Evolutionary conservation across 2,797 vertebrate genomes (phyloP).

Genomic region (Taenioides sp.): DNA sequence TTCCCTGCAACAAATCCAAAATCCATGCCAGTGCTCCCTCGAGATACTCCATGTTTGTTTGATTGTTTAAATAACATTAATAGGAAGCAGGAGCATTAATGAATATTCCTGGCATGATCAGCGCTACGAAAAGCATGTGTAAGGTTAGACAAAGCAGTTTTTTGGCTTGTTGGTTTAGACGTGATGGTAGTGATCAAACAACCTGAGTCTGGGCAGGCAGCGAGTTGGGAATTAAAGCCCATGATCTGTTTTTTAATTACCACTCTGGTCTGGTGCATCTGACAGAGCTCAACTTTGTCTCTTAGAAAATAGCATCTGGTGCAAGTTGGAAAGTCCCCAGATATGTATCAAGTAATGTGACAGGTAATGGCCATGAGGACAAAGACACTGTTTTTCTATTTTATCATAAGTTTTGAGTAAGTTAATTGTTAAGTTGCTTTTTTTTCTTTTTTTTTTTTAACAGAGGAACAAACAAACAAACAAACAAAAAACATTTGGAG

Average conservation of each 20-base stretch:
- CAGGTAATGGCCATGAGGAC: conserved; percentile 43
- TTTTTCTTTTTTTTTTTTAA: too few relatives aligned
- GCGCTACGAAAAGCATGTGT: conserved; percentile 47
- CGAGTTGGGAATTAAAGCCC: conserved; percentile 68
- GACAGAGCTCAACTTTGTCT: conserved; percentile 61
- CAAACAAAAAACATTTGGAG: too few relatives aligned
- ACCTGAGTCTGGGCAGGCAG: conserved; percentile 61
- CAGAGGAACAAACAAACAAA: too few relatives aligned
- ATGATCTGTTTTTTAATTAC: conserved; percentile 78
- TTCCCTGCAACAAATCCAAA: conserved; percentile 49
- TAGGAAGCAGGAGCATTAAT: conserved; percentile 41
- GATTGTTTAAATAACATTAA: conserved; percentile 59
- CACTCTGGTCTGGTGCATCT: conserved; percentile 62
- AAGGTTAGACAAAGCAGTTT: conserved; percentile 50
- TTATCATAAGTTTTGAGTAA: neutral
- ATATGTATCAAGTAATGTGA: too few relatives aligned
- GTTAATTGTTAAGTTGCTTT: too few relatives aligned
- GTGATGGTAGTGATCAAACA: conserved; percentile 68
- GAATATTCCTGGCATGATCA: conserved; percentile 64
- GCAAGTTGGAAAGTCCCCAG: conserved; percentile 66
- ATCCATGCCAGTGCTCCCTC: conserved; percentile 15
- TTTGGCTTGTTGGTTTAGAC: conserved; percentile 43
- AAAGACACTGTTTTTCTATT: conserved; percentile 19
- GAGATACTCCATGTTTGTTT: conserved; percentile 40
- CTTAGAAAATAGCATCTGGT: conserved; percentile 62